Evolutionary conservation across 1,140 invertebrate species (phyloP), one percentile per base, ranked within the genome.

Genomic region (Drosophila micromelanica): DNA sequence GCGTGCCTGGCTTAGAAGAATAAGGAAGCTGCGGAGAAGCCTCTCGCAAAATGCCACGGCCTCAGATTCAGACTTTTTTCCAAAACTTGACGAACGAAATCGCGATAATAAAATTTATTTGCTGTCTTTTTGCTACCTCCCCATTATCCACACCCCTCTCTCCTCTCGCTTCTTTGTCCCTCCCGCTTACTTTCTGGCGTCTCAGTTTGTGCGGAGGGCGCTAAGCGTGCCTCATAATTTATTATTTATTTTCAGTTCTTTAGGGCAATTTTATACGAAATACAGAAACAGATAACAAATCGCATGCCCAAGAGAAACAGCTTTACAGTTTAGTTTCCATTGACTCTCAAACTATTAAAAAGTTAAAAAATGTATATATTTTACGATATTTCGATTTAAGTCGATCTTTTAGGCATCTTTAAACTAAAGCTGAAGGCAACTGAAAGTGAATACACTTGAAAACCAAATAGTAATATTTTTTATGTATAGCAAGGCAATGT

Each of bases 21-120:
- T 84, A 85, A 85, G 78, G 78, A 74, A 85, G 79, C 78, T 35
- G 43, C 20, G 20, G 43, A 61, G 37, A 38, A 52, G 64, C 51
- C 73, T 62, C 40, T 42, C 54, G 46, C 57, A 56, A 61, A 62
- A 73, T 61, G 56, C 40, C 63, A 59, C 0, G 15, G 43, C 11
- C 20, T 37, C 32, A 23, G 46, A 27, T 27, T 27, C 27, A 35
- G 32, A 8, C 32, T 35, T 15, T 56, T 43, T 42, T 51, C 2
- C 2, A 57, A 64, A 46, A 65, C 35, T 72, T 75, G 73, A 75
- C 46, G 73, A 64, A 55, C 62, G 67, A 87, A 78, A 78, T 86
- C 71, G 71, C 68, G 82, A 82, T 86, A 87, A 80, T 80, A 86
- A 76, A 87, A 86, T 86, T 87, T 87, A 87, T 86, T 87, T 87